Percentiles rank a stretch among this genome's conserved stretches.
Conservation (phyloP, 2,113 vertebrate species). For the Silurus meridionalis region DNA sequence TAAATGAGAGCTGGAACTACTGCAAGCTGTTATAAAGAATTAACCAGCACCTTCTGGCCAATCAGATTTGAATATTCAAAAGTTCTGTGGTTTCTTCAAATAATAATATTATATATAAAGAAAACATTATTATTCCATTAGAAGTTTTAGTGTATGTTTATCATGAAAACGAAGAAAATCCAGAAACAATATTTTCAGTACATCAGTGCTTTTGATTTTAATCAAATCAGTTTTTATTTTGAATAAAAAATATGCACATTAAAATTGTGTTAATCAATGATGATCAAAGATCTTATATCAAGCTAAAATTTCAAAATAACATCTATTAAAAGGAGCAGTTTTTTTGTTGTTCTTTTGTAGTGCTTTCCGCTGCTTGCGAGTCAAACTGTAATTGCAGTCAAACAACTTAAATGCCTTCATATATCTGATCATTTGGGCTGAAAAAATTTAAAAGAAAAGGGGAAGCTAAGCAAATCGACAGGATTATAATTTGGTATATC, state of each 20-base stretch:
- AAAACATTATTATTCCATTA: no score
- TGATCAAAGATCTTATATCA: slow-evolving; percentile 62
- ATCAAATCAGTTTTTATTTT: slow-evolving; percentile 6
- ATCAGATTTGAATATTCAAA: neutral
- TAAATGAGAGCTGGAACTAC: neutral
- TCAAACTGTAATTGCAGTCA: neutral
- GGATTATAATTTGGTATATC: neutral
- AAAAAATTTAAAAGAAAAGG: neutral
- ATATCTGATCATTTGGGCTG: neutral
- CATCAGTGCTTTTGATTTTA: neutral
- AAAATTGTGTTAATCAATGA: slow-evolving; percentile 41
- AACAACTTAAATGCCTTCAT: neutral
- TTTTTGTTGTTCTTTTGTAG: neutral
- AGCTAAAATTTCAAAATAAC: slow-evolving; percentile 22
- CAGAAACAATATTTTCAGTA: neutral
- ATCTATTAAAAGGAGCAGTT: neutral
- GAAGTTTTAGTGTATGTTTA: neutral
- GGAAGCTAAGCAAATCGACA: neutral
- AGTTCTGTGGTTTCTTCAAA: neutral
- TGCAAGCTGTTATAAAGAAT: neutral
- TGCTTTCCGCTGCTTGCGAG: neutral
- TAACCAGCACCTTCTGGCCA: neutral
- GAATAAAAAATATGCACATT: slow-evolving; percentile 4
- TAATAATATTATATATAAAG: no score
- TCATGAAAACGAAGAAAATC: neutral